Base-by-base conservation (phyloP, 2,797 vertebrate species). In the Okamejei kenojei region DNA sequence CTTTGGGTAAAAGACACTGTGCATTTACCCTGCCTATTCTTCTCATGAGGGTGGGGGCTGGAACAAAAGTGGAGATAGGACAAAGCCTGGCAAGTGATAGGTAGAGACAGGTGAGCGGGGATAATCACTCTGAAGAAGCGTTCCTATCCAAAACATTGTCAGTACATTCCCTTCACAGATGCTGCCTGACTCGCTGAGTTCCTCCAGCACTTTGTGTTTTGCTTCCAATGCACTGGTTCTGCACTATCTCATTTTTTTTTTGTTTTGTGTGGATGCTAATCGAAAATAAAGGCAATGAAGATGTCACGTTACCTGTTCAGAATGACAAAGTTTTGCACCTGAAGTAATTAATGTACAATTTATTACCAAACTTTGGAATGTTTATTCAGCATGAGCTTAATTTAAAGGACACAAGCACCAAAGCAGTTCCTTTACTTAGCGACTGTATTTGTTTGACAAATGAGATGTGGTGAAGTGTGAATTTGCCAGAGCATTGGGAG, bases 381-480 rank as follows among this genome's bases (percentile, higher is more conserved):
- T 35, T 88, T 88, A 65, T 88, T 68, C 15, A 68, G 61, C 68
- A 63, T 17, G 21, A 88, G 21, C n/a, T 21, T 68, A 17, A 35
- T 54, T 58, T 9, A n/a, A 92, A 92, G 68, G 73, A 54, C 11
- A 92, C 71, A 92, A 29, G 58, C 71, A 26, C 11, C 71, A 73
- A 54, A 71, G 17, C 26, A 68, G 13, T 19, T 35, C n/a, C n/a
- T 68, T n/a, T 45, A 45, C 45, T 91, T 73, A 73, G 6, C 26
- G 35, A 54, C 26, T 29, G 26, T 13, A 92, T 92, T 92, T 76
- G 90, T 76, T 92, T 92, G 90, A 92, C 90, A 92, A 92, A 92
- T 92, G 71, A 76, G 15, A 76, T 11, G 90, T 15, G 38, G 76
- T 76, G 35, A 92, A 92, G 29, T 88, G 61, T 68, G 61, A 65